These are phyloP conservation scores for Aricia agestis DNA, from an alignment of 1,140 invertebrate species.

Conservation along the genomic window DNA sequence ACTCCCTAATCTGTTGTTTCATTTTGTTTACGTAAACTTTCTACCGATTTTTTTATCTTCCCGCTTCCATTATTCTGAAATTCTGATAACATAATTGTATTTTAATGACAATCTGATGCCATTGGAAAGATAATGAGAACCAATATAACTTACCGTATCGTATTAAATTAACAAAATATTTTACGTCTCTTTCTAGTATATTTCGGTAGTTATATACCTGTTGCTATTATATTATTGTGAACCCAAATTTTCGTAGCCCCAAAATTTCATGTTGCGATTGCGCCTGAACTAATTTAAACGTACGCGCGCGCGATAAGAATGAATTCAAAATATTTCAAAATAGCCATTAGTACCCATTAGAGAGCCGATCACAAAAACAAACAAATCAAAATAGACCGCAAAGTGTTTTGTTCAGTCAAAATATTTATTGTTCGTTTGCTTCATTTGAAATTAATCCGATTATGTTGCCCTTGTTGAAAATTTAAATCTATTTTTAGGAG, in stretches of 20 bases:
- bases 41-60: neutral
- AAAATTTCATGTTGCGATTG: neutral
- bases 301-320: neutral
- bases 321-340: neutral
- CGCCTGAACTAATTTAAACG: neutral
- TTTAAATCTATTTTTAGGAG: too few species aligned
- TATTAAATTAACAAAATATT: too few species aligned
- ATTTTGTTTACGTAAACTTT: neutral
- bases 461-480: too few species aligned
- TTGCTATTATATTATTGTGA: too few species aligned
- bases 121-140: neutral
- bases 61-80: neutral
- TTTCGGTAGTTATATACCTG: too few species aligned
- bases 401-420: neutral
- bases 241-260: too few species aligned
- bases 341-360: constrained; percentile 4
- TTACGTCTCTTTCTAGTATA: too few species aligned
- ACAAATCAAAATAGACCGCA: neutral
- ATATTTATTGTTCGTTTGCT: neutral
- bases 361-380: constrained; percentile 3
- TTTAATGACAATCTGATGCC: neutral
- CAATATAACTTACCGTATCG: too few species aligned
- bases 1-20: neutral
- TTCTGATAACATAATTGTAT: neutral
- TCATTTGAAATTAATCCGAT: too few species aligned